phyloP scores from a whole-genome alignment of 2,113 vertebrate species.

The Hyperoodon ampullatus region DNA sequence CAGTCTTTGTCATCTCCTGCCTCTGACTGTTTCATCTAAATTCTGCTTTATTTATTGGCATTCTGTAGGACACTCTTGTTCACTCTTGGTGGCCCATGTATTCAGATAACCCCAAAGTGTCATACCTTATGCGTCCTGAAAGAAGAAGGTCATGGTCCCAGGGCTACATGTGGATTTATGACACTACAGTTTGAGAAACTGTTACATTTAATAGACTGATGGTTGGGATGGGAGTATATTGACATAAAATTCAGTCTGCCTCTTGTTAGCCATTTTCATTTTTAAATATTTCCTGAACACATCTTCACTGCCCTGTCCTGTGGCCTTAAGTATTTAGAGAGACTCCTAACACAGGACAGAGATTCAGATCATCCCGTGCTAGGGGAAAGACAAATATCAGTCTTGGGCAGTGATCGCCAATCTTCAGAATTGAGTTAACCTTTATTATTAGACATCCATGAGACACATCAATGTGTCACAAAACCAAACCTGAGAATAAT shows the following conservation, averaged over 20 bases:
- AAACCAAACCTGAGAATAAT: constrained; percentile 39
- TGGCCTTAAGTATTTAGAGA: background rate
- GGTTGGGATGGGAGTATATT: background rate
- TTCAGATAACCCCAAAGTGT: background rate
- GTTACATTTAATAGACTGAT: background rate
- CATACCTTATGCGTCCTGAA: background rate
- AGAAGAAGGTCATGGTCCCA: background rate
- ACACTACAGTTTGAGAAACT: constrained; percentile 26
- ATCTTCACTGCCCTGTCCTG: background rate
- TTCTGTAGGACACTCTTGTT: background rate
- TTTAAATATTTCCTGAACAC: background rate
- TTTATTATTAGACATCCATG: constrained; percentile 20
- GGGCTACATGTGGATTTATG: background rate
- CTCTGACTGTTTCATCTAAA: constrained; percentile 33
- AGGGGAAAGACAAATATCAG: background rate
- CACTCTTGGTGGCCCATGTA: background rate
- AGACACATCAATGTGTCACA: background rate
- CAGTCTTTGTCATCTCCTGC: background rate
- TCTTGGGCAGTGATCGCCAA: background rate
- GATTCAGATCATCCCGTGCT: background rate
- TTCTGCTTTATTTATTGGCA: constrained; percentile 53
- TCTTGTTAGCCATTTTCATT: constrained; percentile 24
- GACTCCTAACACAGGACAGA: constrained; percentile 33
- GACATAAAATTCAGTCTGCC: constrained; percentile 18
- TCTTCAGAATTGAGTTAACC: constrained; percentile 1